phyloP scores from a whole-genome alignment of 2,113 vertebrate species.

The Laticauda colubrina region DNA sequence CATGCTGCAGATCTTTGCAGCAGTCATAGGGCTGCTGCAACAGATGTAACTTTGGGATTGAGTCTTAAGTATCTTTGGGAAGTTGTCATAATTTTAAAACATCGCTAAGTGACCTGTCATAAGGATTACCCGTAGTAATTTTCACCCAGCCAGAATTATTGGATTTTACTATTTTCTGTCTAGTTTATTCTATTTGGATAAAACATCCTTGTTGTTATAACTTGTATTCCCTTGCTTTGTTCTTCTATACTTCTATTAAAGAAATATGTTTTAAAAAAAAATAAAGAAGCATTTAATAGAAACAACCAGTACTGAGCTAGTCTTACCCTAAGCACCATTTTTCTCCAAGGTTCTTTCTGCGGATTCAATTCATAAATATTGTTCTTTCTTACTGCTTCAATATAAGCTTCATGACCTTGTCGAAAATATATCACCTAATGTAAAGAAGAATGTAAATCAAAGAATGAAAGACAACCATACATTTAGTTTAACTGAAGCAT shows the following conservation, averaged over 20 bases:
- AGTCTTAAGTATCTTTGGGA: not conserved
- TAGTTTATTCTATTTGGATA: not conserved
- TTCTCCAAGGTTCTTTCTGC: slow-evolving; percentile 92
- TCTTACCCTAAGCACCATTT: slow-evolving; percentile 87
- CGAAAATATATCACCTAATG: slow-evolving; percentile 94
- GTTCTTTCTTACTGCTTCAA: slow-evolving; percentile 87
- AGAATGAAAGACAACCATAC: not conserved
- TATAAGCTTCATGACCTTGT: slow-evolving; percentile 94
- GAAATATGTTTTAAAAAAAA: not conserved
- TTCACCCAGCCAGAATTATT: not conserved
- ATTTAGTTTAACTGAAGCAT: not conserved
- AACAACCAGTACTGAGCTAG: not conserved
- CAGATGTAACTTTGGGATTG: not conserved
- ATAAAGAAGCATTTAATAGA: not conserved
- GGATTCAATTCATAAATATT: slow-evolving; percentile 87
- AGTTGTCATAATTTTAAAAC: not conserved
- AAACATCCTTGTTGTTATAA: not conserved
- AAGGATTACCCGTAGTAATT: not conserved
- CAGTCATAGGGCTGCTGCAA: not conserved
- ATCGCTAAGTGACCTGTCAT: not conserved
- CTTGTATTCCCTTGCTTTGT: not conserved
- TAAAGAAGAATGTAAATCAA: not conserved
- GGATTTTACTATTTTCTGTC: not conserved
- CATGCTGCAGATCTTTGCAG: not conserved
- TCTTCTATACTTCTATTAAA: not conserved